Conservation (phyloP, 1,140 invertebrate genomes). For the Pristionchus pacificus region DNA sequence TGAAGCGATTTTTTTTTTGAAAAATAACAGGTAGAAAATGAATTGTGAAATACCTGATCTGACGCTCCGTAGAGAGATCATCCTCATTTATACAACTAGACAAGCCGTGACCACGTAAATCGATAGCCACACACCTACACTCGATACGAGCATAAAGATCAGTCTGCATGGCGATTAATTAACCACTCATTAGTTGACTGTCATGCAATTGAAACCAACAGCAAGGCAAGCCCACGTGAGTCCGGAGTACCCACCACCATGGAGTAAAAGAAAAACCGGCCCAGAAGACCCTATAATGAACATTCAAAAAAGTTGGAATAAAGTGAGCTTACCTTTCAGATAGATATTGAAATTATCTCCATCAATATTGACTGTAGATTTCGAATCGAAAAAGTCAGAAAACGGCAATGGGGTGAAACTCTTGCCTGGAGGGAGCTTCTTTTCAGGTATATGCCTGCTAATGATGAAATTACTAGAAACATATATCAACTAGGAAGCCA, state of each 20-base stretch:
- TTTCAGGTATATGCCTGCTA: no score
- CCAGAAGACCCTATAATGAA: constrained; percentile 35
- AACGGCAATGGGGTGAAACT: constrained; percentile 39
- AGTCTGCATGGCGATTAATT: constrained; percentile 41
- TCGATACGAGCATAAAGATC: constrained; percentile 38
- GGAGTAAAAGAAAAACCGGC: constrained; percentile 51
- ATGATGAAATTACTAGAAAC: no score
- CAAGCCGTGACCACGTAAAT: constrained; percentile 52
- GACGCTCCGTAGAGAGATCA: constrained; percentile 47
- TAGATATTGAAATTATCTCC: constrained; percentile 54
- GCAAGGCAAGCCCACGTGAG: constrained; percentile 53
- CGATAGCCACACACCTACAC: constrained; percentile 52
- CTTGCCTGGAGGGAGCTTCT: constrained; percentile 3
- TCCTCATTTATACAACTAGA: constrained; percentile 37
- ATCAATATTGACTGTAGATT: constrained; percentile 35
- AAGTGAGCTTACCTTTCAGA: constrained; percentile 27
- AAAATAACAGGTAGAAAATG: no score
- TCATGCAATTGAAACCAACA: constrained; percentile 24
- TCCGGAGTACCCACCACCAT: constrained; percentile 55
- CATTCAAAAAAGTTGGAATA: neutral
- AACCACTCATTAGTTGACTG: neutral
- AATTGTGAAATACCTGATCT: constrained; percentile 40
- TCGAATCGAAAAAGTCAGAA: constrained; percentile 49
- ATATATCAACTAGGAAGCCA: no score
- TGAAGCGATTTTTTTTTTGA: no score